These are phyloP conservation scores for Mylabris phalerata DNA, from an alignment of 1,140 invertebrate species.

Conservation along the genomic window DNA sequence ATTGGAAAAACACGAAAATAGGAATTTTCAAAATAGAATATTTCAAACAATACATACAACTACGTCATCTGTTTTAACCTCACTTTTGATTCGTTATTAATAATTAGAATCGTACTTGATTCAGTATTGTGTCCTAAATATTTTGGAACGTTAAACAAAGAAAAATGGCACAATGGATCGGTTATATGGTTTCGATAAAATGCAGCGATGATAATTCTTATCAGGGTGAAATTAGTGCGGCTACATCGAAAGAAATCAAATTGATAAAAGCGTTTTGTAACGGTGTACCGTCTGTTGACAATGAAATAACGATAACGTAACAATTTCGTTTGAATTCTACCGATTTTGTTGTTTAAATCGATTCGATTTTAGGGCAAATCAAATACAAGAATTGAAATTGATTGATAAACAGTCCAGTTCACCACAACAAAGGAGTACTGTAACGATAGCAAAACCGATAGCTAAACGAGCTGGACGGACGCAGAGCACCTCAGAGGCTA, in stretches of 20 bases:
- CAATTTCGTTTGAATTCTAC: background rate
- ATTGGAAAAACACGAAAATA: no score
- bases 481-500: slow-evolving; percentile 45
- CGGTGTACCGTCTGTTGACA: slow-evolving; percentile 56
- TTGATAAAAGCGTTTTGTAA: slow-evolving; percentile 73
- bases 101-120: no score
- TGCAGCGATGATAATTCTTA: slow-evolving; percentile 61
- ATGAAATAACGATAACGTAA: slow-evolving; percentile 30
- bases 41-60: no score
- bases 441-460: slow-evolving; percentile 51
- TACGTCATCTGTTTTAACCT: no score
- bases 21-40: no score
- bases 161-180: slow-evolving; percentile 59
- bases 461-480: slow-evolving; percentile 46
- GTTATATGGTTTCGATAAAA: slow-evolving; percentile 70
- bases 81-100: no score
- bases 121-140: no score
- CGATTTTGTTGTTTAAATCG: slow-evolving; percentile 5
- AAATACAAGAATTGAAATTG: slow-evolving; percentile 55
- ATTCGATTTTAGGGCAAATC: slow-evolving; percentile 47
- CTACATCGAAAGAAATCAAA: slow-evolving; percentile 64
- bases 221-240: slow-evolving; percentile 71
- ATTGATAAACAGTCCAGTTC: slow-evolving; percentile 48
- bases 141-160: no score
- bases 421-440: slow-evolving; percentile 42